Conservation (phyloP, 2,888 invertebrate species). For the Eremobia ochroleuca region DNA sequence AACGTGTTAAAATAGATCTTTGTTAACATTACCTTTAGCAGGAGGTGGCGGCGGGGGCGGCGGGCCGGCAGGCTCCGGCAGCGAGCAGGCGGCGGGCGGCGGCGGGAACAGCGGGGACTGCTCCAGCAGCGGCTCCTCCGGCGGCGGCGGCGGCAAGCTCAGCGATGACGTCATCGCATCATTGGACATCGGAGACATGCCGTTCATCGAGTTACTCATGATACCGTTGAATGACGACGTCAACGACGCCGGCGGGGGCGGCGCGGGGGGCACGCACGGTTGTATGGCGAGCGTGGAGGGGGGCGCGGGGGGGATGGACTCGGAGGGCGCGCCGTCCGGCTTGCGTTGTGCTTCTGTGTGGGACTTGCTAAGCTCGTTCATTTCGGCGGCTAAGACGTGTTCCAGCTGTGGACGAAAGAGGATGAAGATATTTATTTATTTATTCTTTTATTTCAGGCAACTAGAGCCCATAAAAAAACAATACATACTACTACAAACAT, state of each 20-base stretch:
- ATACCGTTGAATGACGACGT: constrained; percentile 71
- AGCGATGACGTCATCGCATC: constrained; percentile 80
- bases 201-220: constrained; percentile 66
- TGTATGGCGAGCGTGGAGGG: constrained; percentile 81
- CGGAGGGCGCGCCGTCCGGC: constrained; percentile 88
- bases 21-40: constrained; percentile 76
- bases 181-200: constrained; percentile 71
- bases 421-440: too few species aligned
- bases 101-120: constrained; percentile 83
- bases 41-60: constrained; percentile 93
- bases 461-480: too few species aligned
- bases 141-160: constrained; percentile 82
- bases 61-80: constrained; percentile 95
- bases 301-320: constrained; percentile 84
- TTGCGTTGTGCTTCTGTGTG: constrained; percentile 85
- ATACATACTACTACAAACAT: too few species aligned
- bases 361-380: constrained; percentile 84
- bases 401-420: constrained; percentile 77
- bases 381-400: constrained; percentile 86
- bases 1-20: too few species aligned
- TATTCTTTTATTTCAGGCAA: too few species aligned
- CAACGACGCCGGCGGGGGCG: constrained; percentile 73
- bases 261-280: constrained; percentile 76
- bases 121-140: constrained; percentile 69
- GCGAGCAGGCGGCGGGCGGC: constrained; percentile 89